These are phyloP conservation scores for Gallinago undulata DNA, from an alignment of 2,113 vertebrate species.

Conservation along the genomic window DNA sequence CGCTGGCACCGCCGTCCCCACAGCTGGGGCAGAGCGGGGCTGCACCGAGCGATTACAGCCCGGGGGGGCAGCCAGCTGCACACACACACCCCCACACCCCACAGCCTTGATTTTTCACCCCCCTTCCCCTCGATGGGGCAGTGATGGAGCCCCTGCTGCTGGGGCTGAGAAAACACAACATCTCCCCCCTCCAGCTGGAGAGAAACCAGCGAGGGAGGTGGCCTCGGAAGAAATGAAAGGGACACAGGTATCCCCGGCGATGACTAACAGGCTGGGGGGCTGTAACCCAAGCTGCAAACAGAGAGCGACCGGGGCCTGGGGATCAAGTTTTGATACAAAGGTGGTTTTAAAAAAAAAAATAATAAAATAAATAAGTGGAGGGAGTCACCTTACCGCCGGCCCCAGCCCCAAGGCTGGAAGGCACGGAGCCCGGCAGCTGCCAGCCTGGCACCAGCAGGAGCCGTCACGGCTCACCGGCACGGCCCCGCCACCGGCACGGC, in stretches of 20 bases:
- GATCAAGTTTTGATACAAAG: not conserved
- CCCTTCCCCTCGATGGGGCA: not conserved
- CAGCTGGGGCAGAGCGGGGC: not conserved
- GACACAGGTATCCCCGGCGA: not conserved
- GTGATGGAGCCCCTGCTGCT: not conserved
- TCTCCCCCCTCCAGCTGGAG: not conserved
- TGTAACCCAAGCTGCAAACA: not conserved
- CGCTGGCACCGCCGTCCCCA: not conserved
- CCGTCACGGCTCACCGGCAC: fast-evolving
- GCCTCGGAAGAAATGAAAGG: not conserved
- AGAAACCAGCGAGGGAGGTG: not conserved
- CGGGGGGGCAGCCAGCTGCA: not conserved
- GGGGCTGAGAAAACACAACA: not conserved
- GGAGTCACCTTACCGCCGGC: not conserved
- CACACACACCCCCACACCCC: fast-evolving
- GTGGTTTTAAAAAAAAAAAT: not conserved
- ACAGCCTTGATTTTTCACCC: not conserved
- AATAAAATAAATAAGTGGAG: not conserved
- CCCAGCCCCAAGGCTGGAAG: not conserved
- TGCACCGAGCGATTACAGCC: not conserved
- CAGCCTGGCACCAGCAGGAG: not conserved
- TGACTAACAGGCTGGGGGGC: not conserved
- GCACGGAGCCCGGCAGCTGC: not conserved
- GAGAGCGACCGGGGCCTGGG: not conserved
- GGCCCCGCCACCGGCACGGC: not conserved